Conservation (phyloP, 35 echinoderm and acorn worm species). For the Apostichopus californicus region DNA sequence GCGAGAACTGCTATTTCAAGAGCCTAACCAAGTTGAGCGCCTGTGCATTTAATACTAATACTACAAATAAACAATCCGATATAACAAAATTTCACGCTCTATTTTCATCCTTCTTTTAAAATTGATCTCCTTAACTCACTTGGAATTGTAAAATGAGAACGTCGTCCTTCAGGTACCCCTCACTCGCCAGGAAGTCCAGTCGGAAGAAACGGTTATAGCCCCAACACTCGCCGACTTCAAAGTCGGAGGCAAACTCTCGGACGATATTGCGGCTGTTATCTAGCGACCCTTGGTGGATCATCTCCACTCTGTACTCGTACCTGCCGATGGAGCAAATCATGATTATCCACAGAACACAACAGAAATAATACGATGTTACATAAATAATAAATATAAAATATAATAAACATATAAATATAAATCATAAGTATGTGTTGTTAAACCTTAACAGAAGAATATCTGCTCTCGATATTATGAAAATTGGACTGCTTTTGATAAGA, state of each 20-base stretch:
- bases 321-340: conserved; percentile 17
- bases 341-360: background rate
- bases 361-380: no score
- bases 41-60: background rate
- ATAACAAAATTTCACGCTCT: no score
- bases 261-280: conserved; percentile 95
- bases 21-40: background rate
- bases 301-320: conserved; percentile 98
- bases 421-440: no score
- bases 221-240: conserved; percentile 99
- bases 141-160: conserved; percentile 95
- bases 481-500: no score
- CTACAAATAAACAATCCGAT: no score
- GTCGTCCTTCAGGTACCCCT: conserved; percentile 95
- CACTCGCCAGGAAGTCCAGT: conserved; percentile 84
- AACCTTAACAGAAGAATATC: no score
- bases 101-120: no score
- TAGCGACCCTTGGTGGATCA: conserved; percentile 94
- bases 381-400: no score
- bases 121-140: conserved; percentile 41
- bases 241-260: conserved; percentile 97
- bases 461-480: no score
- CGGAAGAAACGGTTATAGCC: conserved; percentile 98
- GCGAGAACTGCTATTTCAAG: background rate
- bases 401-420: no score